Evolutionary conservation across 2,888 invertebrate genomes (phyloP).

Genomic region (Amiota mariae): DNA sequence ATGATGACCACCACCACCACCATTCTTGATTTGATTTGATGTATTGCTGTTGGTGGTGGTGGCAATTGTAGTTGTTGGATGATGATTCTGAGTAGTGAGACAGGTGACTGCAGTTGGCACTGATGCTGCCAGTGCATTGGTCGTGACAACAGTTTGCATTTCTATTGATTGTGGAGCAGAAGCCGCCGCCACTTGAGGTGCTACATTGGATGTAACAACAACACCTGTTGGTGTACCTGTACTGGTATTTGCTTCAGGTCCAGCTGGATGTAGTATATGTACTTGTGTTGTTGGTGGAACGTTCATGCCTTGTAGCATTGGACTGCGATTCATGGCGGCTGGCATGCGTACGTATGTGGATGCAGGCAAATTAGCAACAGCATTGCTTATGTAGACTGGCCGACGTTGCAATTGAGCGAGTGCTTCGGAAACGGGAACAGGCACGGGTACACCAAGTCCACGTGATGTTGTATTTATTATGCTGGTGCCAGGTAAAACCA

Average conservation of each 20-base stretch:
- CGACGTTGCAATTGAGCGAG: slow-evolving; percentile 68
- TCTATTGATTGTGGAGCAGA: slow-evolving; percentile 37
- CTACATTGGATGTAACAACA: slow-evolving; percentile 43
- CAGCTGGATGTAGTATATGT: slow-evolving; percentile 59
- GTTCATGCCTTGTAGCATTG: slow-evolving; percentile 61
- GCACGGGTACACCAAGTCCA: slow-evolving; percentile 61
- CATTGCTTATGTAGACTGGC: slow-evolving; percentile 70
- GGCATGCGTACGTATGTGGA: slow-evolving; percentile 69
- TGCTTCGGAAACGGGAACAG: slow-evolving; percentile 59
- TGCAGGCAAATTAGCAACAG: slow-evolving; percentile 59
- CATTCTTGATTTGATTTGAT: not conserved
- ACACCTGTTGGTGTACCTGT: slow-evolving; percentile 45
- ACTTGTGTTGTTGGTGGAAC: slow-evolving; percentile 59
- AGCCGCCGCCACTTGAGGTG: slow-evolving; percentile 40
- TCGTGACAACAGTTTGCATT: slow-evolving; percentile 18
- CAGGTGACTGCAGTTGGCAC: slow-evolving; percentile 33
- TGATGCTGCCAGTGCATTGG: slow-evolving; percentile 31
- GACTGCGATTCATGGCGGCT: slow-evolving; percentile 65
- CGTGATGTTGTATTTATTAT: slow-evolving; percentile 62
- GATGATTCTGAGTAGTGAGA: slow-evolving; percentile 22
- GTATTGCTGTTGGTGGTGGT: slow-evolving; percentile 10
- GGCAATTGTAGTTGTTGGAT: slow-evolving; percentile 42
- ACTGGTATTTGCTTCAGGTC: slow-evolving; percentile 38
- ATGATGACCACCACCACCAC: slow-evolving; percentile 5
- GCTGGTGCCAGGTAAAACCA: slow-evolving; percentile 65